Percentiles rank a stretch among this genome's conserved stretches.
phyloP scores from a whole-genome alignment of 2,888 invertebrate species.

The Drosophila merina region DNA sequence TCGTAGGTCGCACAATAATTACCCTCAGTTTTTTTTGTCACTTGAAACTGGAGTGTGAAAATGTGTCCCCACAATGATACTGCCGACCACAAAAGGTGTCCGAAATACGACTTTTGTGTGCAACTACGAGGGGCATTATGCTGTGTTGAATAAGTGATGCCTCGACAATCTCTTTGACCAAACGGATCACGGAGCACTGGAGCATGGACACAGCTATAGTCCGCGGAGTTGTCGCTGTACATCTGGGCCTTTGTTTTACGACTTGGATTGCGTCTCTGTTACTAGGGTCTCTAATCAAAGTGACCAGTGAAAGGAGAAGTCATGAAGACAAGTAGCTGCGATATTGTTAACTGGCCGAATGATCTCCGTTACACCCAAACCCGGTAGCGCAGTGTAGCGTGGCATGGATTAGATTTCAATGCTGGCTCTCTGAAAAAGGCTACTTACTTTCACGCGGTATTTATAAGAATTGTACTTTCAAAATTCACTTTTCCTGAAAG shows the following conservation, averaged over 20 bases:
- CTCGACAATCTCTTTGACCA: constrained; percentile 59
- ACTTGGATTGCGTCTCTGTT: constrained; percentile 49
- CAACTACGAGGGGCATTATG: constrained; percentile 8
- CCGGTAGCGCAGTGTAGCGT: constrained; percentile 78
- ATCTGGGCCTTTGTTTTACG: constrained; percentile 37
- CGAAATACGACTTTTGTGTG: constrained; percentile 61
- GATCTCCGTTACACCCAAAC: constrained; percentile 70
- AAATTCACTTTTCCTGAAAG: not conserved
- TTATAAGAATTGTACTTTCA: constrained; percentile 26
- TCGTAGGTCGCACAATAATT: constrained; percentile 51
- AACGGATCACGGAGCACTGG: constrained; percentile 52
- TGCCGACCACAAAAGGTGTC: constrained; percentile 54
- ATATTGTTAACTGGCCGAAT: constrained; percentile 69
- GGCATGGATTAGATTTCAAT: constrained; percentile 22
- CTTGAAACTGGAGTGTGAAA: constrained; percentile 79
- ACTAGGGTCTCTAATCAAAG: constrained; percentile 62
- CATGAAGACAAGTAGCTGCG: constrained; percentile 73
- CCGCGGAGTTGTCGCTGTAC: constrained; percentile 8
- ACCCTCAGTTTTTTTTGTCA: constrained; percentile 31
- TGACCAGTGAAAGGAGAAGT: constrained; percentile 71
- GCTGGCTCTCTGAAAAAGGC: not conserved
- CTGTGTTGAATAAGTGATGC: constrained; percentile 67
- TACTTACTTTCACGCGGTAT: constrained; percentile 64
- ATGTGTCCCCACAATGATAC: constrained; percentile 68
- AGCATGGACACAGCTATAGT: constrained; percentile 53